Conservation (phyloP, 2,797 vertebrate genomes). For the Propithecus perrieri region DNA sequence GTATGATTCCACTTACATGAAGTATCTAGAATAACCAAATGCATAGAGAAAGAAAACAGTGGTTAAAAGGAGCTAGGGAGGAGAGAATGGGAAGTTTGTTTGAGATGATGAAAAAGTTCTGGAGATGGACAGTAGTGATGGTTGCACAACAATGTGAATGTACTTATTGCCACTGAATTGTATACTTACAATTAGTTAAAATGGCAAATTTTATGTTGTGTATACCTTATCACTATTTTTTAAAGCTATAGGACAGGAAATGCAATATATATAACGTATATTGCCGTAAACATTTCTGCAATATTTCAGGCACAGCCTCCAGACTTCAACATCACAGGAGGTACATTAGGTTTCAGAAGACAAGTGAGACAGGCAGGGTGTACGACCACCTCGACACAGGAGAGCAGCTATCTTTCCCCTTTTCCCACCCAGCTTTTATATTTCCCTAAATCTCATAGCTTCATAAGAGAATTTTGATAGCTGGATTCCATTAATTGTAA, state of each 20-base stretch:
- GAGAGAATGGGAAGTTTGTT: background rate
- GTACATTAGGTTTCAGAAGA: background rate
- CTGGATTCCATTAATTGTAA: background rate
- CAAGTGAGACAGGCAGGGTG: background rate
- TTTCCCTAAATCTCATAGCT: background rate
- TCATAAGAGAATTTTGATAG: background rate
- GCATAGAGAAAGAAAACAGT: background rate
- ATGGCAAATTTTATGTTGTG: background rate
- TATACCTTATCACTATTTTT: background rate
- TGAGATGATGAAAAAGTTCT: background rate
- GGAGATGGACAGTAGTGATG: background rate
- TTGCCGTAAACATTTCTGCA: background rate
- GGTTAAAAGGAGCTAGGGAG: too few relatives aligned
- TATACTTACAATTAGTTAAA: background rate
- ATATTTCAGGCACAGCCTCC: background rate
- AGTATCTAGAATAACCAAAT: background rate
- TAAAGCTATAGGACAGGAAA: background rate
- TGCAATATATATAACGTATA: background rate
- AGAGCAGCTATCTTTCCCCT: background rate
- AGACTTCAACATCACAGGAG: background rate
- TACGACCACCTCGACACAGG: background rate
- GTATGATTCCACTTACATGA: background rate
- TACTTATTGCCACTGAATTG: background rate
- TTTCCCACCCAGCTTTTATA: background rate
- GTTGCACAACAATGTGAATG: background rate